Conservation (phyloP, 2,888 invertebrate species). For the Margaritifera margaritifera region DNA sequence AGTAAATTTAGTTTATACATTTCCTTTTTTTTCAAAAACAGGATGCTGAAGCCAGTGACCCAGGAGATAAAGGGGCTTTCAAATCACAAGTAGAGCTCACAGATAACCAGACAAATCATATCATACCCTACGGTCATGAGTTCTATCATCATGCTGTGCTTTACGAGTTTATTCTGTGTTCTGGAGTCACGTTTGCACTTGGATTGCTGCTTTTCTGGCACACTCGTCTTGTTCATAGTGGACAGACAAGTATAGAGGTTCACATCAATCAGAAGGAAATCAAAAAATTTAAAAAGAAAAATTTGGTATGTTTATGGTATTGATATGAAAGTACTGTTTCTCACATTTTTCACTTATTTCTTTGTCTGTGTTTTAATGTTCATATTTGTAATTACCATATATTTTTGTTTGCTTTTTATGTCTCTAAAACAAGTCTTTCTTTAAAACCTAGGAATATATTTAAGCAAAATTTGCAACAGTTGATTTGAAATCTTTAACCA, state of each 20-base stretch:
- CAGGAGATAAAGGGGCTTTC: too few relatives aligned
- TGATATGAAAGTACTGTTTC: neutral
- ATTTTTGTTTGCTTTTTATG: too few relatives aligned
- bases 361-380: too few relatives aligned
- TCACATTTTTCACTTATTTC: neutral
- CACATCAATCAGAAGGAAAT: constrained; percentile 89
- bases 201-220: constrained; percentile 89
- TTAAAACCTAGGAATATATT: too few relatives aligned
- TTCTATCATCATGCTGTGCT: constrained; percentile 63
- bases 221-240: constrained; percentile 85
- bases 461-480: too few relatives aligned
- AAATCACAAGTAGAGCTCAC: too few relatives aligned
- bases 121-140: constrained; percentile 6
- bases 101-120: neutral
- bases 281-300: constrained; percentile 76
- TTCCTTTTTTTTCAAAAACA: too few relatives aligned
- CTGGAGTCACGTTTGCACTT: constrained; percentile 81
- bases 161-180: constrained; percentile 73
- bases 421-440: too few relatives aligned
- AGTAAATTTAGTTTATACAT: too few relatives aligned
- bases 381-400: too few relatives aligned
- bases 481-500: too few relatives aligned
- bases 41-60: too few relatives aligned
- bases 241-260: constrained; percentile 93
- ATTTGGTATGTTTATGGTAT: constrained; percentile 57